Conservation (phyloP, 1,140 invertebrate genomes). For the Macrosteles quadrilineatus region DNA sequence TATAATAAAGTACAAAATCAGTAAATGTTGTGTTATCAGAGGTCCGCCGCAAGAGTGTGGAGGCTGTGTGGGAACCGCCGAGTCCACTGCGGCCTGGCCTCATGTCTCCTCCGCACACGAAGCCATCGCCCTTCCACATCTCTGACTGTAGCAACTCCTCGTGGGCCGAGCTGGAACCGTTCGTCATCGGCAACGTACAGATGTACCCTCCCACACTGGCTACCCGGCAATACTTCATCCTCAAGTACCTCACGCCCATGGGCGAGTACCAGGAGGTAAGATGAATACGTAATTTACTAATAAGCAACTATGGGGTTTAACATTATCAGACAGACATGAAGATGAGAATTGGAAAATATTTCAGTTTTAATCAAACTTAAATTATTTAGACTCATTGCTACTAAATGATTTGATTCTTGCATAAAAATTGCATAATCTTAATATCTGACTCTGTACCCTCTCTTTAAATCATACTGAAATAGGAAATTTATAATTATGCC, state of each 20-base stretch:
- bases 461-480: too few relatives aligned
- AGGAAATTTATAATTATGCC: too few relatives aligned
- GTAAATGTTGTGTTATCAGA: too few relatives aligned
- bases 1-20: too few relatives aligned
- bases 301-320: too few relatives aligned
- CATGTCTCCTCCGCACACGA: constrained; percentile 19
- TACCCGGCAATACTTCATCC: constrained; percentile 88
- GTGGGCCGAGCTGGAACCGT: constrained; percentile 86
- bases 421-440: too few relatives aligned
- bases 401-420: too few relatives aligned
- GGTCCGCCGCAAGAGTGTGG: constrained; percentile 5
- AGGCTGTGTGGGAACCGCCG: not conserved
- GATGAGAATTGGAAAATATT: too few relatives aligned
- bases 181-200: constrained; percentile 81
- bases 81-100: not conserved
- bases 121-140: constrained; percentile 34
- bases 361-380: too few relatives aligned
- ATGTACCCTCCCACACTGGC: constrained; percentile 84
- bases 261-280: constrained; percentile 94
- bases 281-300: constrained; percentile 30
- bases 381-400: too few relatives aligned
- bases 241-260: constrained; percentile 90
- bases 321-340: too few relatives aligned
- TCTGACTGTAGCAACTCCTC: constrained; percentile 68
- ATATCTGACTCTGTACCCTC: too few relatives aligned